Evolutionary conservation across 2,888 invertebrate species (phyloP).

Genomic region (Atherix ibis): DNA sequence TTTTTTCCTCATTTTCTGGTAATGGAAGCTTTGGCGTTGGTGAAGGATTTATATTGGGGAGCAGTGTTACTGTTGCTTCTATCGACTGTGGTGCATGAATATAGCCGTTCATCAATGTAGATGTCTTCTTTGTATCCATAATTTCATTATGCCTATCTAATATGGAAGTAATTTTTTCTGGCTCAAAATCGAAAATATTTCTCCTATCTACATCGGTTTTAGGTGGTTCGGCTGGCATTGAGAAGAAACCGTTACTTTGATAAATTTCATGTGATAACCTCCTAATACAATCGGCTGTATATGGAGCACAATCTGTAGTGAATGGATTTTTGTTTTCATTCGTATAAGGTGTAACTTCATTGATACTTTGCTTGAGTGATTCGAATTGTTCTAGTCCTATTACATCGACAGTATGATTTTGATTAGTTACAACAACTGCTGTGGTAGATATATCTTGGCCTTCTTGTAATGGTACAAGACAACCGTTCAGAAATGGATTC

Average conservation of each 20-base stretch:
- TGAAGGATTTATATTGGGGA: background rate
- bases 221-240: conserved; percentile 5
- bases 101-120: too few species aligned
- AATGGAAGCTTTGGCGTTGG: background rate
- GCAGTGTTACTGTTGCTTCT: conserved; percentile 1
- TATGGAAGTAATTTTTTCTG: conserved; percentile 10
- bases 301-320: conserved; percentile 7
- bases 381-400: background rate
- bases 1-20: background rate
- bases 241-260: too few species aligned
- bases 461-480: conserved; percentile 8
- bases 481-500: conserved; percentile 16
- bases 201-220: conserved; percentile 11
- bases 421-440: conserved; percentile 1
- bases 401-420: conserved; percentile 2
- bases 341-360: conserved; percentile 1
- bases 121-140: too few species aligned
- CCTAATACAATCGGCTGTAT: background rate
- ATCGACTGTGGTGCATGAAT: too few species aligned
- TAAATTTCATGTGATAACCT: background rate
- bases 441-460: conserved; percentile 8
- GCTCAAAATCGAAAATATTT: conserved; percentile 12
- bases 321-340: conserved; percentile 10
- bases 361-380: too few species aligned
- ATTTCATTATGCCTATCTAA: conserved; percentile 8